phyloP scores from a whole-genome alignment of 2,797 vertebrate genomes.

The Acropternis orthonyx region DNA sequence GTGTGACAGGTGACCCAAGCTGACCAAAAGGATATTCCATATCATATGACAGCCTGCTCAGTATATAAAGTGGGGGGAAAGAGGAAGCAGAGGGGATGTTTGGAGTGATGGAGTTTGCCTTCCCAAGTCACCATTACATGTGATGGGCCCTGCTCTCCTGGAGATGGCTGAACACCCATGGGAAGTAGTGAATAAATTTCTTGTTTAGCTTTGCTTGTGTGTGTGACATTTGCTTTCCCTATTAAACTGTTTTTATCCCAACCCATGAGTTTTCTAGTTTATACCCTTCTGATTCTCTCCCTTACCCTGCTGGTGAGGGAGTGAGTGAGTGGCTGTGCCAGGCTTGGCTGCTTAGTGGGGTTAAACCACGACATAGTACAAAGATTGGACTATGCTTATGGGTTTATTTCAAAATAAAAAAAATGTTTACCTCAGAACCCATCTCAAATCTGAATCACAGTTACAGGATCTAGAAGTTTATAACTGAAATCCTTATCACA shows the following conservation, averaged over 20 bases:
- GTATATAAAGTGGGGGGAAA: background rate
- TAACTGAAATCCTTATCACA: background rate
- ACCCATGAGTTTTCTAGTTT: background rate
- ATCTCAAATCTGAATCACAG: background rate
- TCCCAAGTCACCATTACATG: rapidly evolving
- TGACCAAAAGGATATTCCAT: background rate
- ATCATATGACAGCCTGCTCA: too few species aligned
- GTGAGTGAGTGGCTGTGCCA: background rate
- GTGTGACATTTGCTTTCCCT: background rate
- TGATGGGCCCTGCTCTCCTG: background rate
- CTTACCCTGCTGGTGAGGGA: too few species aligned
- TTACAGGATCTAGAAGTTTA: background rate
- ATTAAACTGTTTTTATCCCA: background rate
- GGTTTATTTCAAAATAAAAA: background rate
- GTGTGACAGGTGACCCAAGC: background rate
- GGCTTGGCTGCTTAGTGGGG: background rate
- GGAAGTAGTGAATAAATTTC: background rate
- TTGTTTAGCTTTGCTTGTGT: background rate
- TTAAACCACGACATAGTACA: background rate
- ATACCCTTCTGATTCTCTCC: background rate
- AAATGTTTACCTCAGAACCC: background rate
- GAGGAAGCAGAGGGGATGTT: background rate
- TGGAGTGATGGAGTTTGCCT: rapidly evolving
- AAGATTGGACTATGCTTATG: background rate
- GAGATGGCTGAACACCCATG: background rate